These are phyloP conservation scores for Aldrovandia affinis DNA, from an alignment of 2,797 vertebrate genomes.

Conservation along the genomic window DNA sequence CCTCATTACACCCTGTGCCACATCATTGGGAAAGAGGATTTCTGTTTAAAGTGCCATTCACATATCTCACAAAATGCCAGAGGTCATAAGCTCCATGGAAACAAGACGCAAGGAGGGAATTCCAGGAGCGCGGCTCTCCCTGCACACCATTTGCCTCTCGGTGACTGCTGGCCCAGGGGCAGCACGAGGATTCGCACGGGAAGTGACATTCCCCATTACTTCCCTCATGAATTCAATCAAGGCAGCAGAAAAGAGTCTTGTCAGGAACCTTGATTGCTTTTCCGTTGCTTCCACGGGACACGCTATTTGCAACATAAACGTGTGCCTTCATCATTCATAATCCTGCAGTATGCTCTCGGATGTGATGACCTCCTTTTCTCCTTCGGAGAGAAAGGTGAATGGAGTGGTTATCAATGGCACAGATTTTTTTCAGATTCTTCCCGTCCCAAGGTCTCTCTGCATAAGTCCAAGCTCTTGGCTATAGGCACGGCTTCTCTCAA, in stretches of 20 bases:
- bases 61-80: neutral
- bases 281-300: neutral
- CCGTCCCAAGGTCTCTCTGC: neutral
- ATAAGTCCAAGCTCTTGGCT: neutral
- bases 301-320: neutral
- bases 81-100: neutral
- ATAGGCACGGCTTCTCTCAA: neutral
- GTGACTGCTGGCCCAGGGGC: neutral
- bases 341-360: neutral
- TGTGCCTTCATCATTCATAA: conserved; percentile 9
- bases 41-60: neutral
- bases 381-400: neutral
- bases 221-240: conserved; percentile 13
- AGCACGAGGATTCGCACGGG: neutral
- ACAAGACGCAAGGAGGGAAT: neutral
- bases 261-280: conserved; percentile 11
- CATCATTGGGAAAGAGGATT: neutral
- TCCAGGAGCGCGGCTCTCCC: neutral
- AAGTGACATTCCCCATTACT: conserved; percentile 6
- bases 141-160: neutral
- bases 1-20: too few species aligned
- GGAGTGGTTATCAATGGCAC: conserved; percentile 21
- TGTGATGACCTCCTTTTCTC: conserved; percentile 3
- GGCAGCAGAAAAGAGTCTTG: conserved; percentile 1
- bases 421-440: conserved; percentile 2